Conservation (phyloP, 2,888 invertebrate genomes). For the Scotopteryx bipunctaria region DNA sequence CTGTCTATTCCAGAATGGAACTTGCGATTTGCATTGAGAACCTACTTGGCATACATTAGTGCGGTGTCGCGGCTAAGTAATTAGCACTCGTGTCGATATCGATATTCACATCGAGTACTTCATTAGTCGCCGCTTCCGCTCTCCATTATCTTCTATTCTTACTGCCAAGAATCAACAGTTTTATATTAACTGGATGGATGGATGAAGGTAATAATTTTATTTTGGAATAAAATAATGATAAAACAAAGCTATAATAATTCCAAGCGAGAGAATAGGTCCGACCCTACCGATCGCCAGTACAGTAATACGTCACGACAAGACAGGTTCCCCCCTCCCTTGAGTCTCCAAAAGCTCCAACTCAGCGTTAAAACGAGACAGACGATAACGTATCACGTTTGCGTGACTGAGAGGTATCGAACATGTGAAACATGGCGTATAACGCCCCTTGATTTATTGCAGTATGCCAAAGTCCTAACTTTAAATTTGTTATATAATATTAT, state of each 20-base stretch:
- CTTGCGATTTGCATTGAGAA: conserved; percentile 80
- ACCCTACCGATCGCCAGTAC: conserved; percentile 71
- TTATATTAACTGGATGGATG: too few species aligned
- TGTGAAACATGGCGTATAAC: conserved; percentile 84
- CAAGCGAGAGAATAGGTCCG: conserved; percentile 48
- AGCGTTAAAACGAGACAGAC: conserved; percentile 66
- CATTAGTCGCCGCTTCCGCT: conserved; percentile 58
- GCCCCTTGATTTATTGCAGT: conserved; percentile 83
- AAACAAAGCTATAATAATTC: conserved; percentile 11
- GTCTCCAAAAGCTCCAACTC: conserved; percentile 66
- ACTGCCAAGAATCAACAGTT: neutral
- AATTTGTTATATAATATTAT: too few species aligned
- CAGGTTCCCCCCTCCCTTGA: conserved; percentile 72
- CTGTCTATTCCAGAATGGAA: conserved; percentile 82
- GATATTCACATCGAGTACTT: conserved; percentile 69
- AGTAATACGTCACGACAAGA: conserved; percentile 83
- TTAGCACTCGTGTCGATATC: conserved; percentile 73
- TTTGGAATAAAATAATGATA: neutral
- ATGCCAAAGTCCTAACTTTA: conserved; percentile 81
- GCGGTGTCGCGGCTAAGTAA: conserved; percentile 68
- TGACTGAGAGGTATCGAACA: conserved; percentile 69
- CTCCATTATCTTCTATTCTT: conserved; percentile 27
- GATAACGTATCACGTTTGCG: conserved; percentile 60
- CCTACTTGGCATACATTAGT: conserved; percentile 78
- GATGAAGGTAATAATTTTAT: neutral